Percentiles rank a stretch among this genome's conserved stretches.
phyloP scores from a whole-genome alignment of 2,797 vertebrate species.

The Luscinia luscinia region DNA sequence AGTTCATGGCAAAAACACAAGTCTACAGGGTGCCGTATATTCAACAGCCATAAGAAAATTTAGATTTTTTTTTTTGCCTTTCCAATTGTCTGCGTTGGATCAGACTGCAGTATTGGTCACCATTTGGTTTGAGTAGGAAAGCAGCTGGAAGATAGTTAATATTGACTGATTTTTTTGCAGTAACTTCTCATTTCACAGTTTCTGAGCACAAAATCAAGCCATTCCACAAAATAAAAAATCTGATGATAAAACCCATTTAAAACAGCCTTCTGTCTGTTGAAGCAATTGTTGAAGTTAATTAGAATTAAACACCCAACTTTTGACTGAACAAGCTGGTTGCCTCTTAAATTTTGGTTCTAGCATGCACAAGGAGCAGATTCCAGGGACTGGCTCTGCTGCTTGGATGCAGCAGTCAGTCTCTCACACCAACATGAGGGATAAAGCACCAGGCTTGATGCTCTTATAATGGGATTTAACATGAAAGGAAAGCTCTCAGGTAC shows the following conservation, averaged over 20 bases:
- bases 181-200: slow-evolving; percentile 45
- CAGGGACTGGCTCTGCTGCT: background rate
- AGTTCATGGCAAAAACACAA: background rate
- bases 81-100: background rate
- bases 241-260: slow-evolving; percentile 13
- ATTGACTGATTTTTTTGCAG: background rate
- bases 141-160: background rate
- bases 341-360: background rate
- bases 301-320: background rate
- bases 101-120: background rate
- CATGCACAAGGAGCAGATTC: background rate
- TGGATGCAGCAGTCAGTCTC: background rate
- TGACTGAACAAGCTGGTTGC: background rate
- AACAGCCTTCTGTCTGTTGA: slow-evolving; percentile 9
- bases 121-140: background rate
- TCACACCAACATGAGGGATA: background rate
- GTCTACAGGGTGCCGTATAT: background rate
- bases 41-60: background rate
- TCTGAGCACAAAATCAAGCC: slow-evolving; percentile 46
- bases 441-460: background rate
- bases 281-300: slow-evolving; percentile 16
- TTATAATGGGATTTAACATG: slow-evolving; percentile 2
- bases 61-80: background rate
- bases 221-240: slow-evolving; percentile 7
- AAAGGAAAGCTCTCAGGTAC: slow-evolving; percentile 47